Percentiles rank a stretch among this genome's conserved stretches.
phyloP scores from a whole-genome alignment of 1,140 invertebrate genomes.

The Aphidius gifuensis region DNA sequence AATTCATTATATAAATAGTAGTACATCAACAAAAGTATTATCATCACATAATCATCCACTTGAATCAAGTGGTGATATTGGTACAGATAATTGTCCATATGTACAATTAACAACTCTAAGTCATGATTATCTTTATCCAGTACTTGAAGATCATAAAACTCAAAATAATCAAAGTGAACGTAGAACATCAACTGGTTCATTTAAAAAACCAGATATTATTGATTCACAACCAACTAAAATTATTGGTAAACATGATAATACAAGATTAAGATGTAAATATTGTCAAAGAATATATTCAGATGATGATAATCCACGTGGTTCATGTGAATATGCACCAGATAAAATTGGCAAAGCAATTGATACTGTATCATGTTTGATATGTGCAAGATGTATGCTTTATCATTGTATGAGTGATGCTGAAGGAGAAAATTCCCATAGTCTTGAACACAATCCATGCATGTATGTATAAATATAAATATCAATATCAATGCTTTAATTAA shows the following conservation, averaged over 20 bases:
- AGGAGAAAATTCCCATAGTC: slow-evolving; percentile 57
- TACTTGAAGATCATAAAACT: slow-evolving; percentile 64
- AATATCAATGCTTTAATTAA: background rate
- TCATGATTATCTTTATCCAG: slow-evolving; percentile 81
- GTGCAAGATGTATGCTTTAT: slow-evolving; percentile 85
- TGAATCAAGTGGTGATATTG: slow-evolving; percentile 37
- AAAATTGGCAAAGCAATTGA: slow-evolving; percentile 76
- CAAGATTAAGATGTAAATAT: slow-evolving; percentile 56
- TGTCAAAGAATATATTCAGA: slow-evolving; percentile 73
- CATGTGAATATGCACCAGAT: slow-evolving; percentile 88
- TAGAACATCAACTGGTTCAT: slow-evolving; percentile 58
- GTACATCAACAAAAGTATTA: slow-evolving; percentile 35
- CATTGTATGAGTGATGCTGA: slow-evolving; percentile 88
- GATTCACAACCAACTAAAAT: slow-evolving; percentile 49
- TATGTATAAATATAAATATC: slow-evolving; percentile 21
- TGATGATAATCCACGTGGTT: slow-evolving; percentile 77
- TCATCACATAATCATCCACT: slow-evolving; percentile 37
- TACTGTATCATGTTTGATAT: slow-evolving; percentile 77
- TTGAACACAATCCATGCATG: slow-evolving; percentile 75
- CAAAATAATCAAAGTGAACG: slow-evolving; percentile 42
- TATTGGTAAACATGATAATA: slow-evolving; percentile 40
- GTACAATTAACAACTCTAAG: slow-evolving; percentile 76
- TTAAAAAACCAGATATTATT: slow-evolving; percentile 63
- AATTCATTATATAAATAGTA: slow-evolving; percentile 40
- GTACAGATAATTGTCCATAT: slow-evolving; percentile 74